Conservation (phyloP, 37 sponge, comb jelly and placozoan genomes). For the Agelas oroides region DNA sequence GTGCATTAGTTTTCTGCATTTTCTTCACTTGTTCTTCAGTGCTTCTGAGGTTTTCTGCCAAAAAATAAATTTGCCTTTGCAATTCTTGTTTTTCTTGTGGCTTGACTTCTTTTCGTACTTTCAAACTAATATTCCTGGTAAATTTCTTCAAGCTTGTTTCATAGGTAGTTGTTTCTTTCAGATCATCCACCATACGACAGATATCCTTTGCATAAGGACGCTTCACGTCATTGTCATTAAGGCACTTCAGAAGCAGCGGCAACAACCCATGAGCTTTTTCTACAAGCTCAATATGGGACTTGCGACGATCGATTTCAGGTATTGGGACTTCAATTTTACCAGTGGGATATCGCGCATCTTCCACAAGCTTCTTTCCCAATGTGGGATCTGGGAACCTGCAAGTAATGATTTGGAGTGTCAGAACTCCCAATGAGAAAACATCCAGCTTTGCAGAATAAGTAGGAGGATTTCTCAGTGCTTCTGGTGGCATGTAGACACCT, state of each 20-base stretch:
- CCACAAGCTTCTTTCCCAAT: not conserved
- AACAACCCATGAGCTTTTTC: constrained; percentile 10
- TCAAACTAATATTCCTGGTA: no score
- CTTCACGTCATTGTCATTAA: constrained; percentile 14
- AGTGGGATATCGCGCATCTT: not conserved
- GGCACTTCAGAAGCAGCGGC: constrained; percentile 8
- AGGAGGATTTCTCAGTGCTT: constrained; percentile 15
- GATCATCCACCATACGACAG: not conserved
- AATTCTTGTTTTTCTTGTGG: no score
- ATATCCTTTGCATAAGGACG: constrained; percentile 21
- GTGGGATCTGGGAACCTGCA: constrained; percentile 37
- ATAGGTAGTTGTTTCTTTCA: constrained; percentile 8
- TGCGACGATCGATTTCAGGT: constrained; percentile 45
- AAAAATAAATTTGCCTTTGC: no score
- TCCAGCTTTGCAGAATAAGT: constrained; percentile 40
- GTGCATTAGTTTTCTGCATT: no score
- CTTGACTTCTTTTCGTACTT: no score
- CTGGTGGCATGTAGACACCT: constrained; percentile 66
- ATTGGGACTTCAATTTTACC: not conserved
- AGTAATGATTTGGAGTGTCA: constrained; percentile 45
- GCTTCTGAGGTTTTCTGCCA: no score
- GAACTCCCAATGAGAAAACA: constrained; percentile 51
- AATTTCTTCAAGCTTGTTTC: not conserved
- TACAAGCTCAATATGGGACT: not conserved
- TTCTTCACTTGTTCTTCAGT: no score